phyloP scores from a whole-genome alignment of 2,888 invertebrate genomes.

The Psococerastis gibbosa region DNA sequence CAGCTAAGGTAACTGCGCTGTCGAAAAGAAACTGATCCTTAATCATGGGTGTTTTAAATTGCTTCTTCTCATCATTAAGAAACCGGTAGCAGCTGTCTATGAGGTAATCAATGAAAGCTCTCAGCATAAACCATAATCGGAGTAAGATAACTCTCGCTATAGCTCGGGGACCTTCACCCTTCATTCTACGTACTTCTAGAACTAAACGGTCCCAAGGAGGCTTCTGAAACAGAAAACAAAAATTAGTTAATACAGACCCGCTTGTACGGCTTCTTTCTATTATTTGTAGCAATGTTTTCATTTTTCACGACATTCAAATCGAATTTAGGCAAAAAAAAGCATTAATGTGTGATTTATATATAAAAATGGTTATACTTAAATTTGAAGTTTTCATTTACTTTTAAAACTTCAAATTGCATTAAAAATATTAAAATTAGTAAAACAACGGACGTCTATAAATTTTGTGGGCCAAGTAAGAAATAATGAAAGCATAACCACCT shows the following conservation, averaged over 20 bases:
- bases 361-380: too few species aligned
- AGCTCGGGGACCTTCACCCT: background rate
- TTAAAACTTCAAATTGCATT: too few species aligned
- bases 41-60: constrained; percentile 25
- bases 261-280: background rate
- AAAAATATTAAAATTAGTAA: too few species aligned
- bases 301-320: too few species aligned
- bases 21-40: constrained; percentile 30
- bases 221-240: constrained; percentile 5
- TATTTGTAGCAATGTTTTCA: background rate
- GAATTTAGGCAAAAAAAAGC: too few species aligned
- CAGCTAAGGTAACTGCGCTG: constrained; percentile 47
- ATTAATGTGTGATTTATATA: too few species aligned
- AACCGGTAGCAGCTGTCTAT: constrained; percentile 28
- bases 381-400: too few species aligned
- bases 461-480: too few species aligned
- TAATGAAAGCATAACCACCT: too few species aligned
- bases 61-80: constrained; percentile 24
- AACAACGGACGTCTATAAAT: too few species aligned
- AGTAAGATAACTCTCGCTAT: constrained; percentile 7
- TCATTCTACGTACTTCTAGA: background rate
- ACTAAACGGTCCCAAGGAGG: background rate
- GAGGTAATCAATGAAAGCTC: constrained; percentile 24
- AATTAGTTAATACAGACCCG: too few species aligned
- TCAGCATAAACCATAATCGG: constrained; percentile 11